Evolutionary conservation across 1,140 invertebrate species (phyloP), one percentile per base, ranked within the genome.

Genomic region (Sinella curviseta): DNA sequence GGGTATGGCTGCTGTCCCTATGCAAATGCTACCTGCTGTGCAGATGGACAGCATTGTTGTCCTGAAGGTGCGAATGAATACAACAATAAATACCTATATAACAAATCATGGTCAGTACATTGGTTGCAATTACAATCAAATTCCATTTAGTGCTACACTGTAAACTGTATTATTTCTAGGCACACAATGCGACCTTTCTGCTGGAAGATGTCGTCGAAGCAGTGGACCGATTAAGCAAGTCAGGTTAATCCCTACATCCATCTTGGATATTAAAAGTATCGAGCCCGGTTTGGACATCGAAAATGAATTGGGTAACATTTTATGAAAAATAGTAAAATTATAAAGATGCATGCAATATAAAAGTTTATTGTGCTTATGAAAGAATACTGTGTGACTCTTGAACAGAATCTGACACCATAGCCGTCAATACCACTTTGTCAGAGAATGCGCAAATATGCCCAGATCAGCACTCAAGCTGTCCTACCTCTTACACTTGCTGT

Each of bases 1-100:
- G 34, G 77, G n/a, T 81, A 79, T 39, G 80, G 70, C 35, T 81
- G 80, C 33, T 81, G 80, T 77, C 80, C 80, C 14, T 81, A 81
- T 76, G 34, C 33, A 24, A 74, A 60, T 74, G 80, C 80, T 28
- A 81, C 39, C 57, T 81, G 80, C 33, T 81, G 80, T 36, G 14
- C 35, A n/a, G 80, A 81, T 35, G 78, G 78, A 31, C 60, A 70
- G 31, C 80, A 81, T 48, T 81, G 80, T 35, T 81, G 80, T 57
- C 80, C 80, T 57, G 1, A 60, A 34, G 54, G 76, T 77, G 17
- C 16, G 74, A 31, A 8, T 74, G 4, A 60, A 17, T 26, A n/a
- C n/a, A n/a, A n/a, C n/a, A n/a, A n/a, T n/a, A n/a, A n/a, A n/a
- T n/a, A n/a, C n/a, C n/a, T n/a, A n/a, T n/a, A n/a, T n/a, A n/a